A percentile compares a stretch with the other conserved stretches of the same genome.
phyloP scores from a whole-genome alignment of 2,797 vertebrate species.

The Picus viridis region DNA sequence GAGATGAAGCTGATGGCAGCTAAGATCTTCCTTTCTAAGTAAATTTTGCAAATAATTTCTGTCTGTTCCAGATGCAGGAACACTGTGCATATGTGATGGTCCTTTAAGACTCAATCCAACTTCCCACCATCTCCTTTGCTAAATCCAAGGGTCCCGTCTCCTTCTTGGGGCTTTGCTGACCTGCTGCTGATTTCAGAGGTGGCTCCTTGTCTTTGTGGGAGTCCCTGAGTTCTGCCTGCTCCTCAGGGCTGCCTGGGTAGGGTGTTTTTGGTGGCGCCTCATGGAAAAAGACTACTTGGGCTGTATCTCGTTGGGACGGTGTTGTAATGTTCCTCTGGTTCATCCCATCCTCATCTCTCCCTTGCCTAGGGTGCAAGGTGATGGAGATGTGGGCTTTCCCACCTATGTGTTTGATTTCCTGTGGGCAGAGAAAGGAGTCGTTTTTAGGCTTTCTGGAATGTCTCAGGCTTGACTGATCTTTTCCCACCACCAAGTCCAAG shows the following conservation, averaged over 20 bases:
- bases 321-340: accelerated
- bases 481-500: neutral
- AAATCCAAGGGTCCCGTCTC: neutral
- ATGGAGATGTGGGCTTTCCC: neutral
- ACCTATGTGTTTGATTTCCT: neutral
- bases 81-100: accelerated
- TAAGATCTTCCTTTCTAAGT: neutral
- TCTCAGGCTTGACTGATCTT: neutral
- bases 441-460: neutral
- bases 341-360: neutral
- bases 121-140: neutral
- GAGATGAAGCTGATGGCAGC: neutral
- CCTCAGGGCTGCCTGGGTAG: neutral
- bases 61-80: neutral
- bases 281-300: accelerated
- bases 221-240: neutral
- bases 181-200: neutral
- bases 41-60: neutral
- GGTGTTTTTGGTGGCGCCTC: neutral
- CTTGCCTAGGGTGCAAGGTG: accelerated
- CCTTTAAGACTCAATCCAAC: neutral
- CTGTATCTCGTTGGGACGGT: neutral
- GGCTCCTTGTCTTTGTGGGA: neutral
- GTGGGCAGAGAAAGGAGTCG: neutral
- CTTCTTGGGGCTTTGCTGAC: neutral